phyloP scores from a whole-genome alignment of 2,888 invertebrate species.

The Megamerina dolium region DNA sequence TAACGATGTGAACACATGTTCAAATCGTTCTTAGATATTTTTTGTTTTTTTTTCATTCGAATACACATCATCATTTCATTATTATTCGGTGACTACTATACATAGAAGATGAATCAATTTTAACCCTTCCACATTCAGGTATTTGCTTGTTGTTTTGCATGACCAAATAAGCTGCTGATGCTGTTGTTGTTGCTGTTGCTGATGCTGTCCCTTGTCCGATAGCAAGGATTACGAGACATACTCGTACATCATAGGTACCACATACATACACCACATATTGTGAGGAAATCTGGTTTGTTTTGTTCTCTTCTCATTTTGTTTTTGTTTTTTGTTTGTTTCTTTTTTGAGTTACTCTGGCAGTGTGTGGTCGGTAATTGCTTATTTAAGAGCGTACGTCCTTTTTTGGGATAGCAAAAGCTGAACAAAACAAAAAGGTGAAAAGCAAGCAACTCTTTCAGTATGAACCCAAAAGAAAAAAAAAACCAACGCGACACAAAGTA shows the following conservation, averaged over 20 bases:
- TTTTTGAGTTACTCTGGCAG: not conserved
- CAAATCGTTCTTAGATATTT: too few relatives aligned
- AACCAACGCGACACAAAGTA: conserved; percentile 6
- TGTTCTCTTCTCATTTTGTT: not conserved
- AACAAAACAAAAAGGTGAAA: not conserved
- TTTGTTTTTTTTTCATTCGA: too few relatives aligned
- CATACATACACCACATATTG: conserved; percentile 3
- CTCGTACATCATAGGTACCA: too few relatives aligned
- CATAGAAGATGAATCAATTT: too few relatives aligned
- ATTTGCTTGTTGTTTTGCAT: too few relatives aligned
- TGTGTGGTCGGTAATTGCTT: conserved; percentile 28
- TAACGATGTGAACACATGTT: too few relatives aligned
- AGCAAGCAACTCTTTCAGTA: not conserved
- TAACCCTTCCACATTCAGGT: too few relatives aligned
- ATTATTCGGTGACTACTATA: too few relatives aligned
- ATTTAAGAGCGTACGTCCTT: conserved; percentile 24
- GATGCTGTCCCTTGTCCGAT: not conserved
- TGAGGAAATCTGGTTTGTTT: conserved; percentile 7
- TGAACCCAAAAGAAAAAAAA: conserved; percentile 2
- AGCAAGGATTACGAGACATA: too few relatives aligned
- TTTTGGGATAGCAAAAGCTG: conserved; percentile 18
- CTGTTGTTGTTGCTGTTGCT: too few relatives aligned
- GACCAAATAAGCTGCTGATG: too few relatives aligned
- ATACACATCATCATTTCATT: too few relatives aligned
- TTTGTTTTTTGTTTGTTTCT: conserved; percentile 1